Conservation (phyloP, 2,888 invertebrate genomes). For the Drosophila birchii region DNA sequence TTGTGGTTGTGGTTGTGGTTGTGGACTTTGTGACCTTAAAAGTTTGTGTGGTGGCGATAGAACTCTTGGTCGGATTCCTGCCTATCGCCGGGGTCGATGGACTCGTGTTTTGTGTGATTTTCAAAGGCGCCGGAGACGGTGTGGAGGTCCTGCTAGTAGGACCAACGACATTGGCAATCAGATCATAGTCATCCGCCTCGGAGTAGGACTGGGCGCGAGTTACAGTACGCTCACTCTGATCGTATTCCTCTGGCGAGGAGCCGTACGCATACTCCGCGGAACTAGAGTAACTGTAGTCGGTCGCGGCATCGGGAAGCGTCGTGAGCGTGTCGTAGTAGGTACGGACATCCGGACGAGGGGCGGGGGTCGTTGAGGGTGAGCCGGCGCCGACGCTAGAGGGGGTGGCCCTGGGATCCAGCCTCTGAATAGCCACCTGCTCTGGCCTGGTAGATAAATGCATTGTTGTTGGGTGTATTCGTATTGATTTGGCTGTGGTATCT, state of each 20-base stretch:
- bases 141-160: slow-evolving; percentile 67
- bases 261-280: slow-evolving; percentile 59
- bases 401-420: slow-evolving; percentile 54
- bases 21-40: slow-evolving; percentile 52
- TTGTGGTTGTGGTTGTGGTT: slow-evolving; percentile 20
- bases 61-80: slow-evolving; percentile 69
- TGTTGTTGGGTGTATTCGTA: slow-evolving; percentile 39
- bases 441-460: slow-evolving; percentile 66
- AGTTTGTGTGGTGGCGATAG: slow-evolving; percentile 82
- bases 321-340: slow-evolving; percentile 71
- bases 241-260: slow-evolving; percentile 60
- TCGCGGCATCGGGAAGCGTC: slow-evolving; percentile 38
- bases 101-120: slow-evolving; percentile 33
- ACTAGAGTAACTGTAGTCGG: slow-evolving; percentile 69
- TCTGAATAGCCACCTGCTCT: slow-evolving; percentile 73
- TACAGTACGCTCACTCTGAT: slow-evolving; percentile 51
- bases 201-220: slow-evolving; percentile 41
- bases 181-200: slow-evolving; percentile 72
- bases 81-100: slow-evolving; percentile 39
- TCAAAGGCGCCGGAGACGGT: slow-evolving; percentile 74
- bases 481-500: slow-evolving; percentile 28
- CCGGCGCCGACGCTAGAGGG: slow-evolving; percentile 34
- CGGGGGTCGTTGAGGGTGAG: slow-evolving; percentile 58
- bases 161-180: slow-evolving; percentile 66
- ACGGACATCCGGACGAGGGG: slow-evolving; percentile 60